Conservation (phyloP, 2,888 invertebrate genomes). For the Willowsia nigromaculata region DNA sequence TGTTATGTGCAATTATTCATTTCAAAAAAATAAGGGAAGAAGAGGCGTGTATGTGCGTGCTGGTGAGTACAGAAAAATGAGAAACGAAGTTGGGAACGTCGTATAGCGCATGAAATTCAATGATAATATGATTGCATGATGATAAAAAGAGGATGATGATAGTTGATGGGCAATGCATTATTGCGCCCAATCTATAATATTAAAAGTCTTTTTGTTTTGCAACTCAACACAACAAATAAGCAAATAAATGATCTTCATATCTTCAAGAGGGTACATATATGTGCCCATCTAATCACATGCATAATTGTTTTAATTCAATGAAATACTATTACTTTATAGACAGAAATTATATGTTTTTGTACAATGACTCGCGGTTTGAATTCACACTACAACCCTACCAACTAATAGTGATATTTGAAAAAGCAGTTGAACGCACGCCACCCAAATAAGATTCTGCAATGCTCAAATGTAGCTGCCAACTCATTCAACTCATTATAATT, state of each 20-base stretch:
- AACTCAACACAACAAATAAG: constrained; percentile 20
- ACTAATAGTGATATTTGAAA: not conserved
- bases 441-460: constrained; percentile 46
- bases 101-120: constrained; percentile 59
- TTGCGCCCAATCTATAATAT: constrained; percentile 23
- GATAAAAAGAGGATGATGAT: constrained; percentile 60
- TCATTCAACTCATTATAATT: constrained; percentile 48
- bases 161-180: constrained; percentile 45
- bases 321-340: not conserved
- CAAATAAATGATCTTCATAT: not conserved
- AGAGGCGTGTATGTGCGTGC: constrained; percentile 58
- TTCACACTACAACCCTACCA: not conserved
- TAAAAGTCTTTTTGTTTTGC: constrained; percentile 40
- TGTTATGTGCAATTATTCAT: constrained; percentile 66
- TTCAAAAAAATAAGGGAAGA: constrained; percentile 61
- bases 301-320: not conserved
- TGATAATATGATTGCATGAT: constrained; percentile 66
- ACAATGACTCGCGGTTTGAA: not conserved
- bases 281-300: not conserved
- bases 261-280: not conserved
- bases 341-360: not conserved
- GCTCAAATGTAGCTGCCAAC: constrained; percentile 38
- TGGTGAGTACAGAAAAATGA: constrained; percentile 27
- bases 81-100: constrained; percentile 57
- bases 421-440: constrained; percentile 11